These are phyloP conservation scores for Toxostoma redivivum DNA, from an alignment of 2,113 vertebrate genomes.

Conservation along the genomic window DNA sequence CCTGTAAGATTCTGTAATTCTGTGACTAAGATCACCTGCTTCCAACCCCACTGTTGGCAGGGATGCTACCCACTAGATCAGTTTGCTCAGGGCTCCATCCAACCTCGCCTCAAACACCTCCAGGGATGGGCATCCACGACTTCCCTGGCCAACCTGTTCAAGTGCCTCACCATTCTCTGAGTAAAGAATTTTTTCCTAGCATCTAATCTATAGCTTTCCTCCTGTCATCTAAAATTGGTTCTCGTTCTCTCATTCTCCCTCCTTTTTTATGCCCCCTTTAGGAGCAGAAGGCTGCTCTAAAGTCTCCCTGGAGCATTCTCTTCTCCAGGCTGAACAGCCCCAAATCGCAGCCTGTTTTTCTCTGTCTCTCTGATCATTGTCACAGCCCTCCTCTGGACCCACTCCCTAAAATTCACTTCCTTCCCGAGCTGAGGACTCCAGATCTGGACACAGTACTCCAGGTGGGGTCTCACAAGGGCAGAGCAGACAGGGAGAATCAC, in stretches of 20 bases:
- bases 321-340: neutral
- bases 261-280: neutral
- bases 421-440: neutral
- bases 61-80: too few relatives aligned
- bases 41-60: neutral
- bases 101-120: neutral
- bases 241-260: too few relatives aligned
- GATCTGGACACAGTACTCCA: neutral
- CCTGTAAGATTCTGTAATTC: neutral
- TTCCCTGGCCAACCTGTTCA: neutral
- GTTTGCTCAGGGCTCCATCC: neutral
- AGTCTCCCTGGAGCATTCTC: too few relatives aligned
- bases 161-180: neutral
- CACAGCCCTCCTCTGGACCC: neutral
- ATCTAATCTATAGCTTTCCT: neutral
- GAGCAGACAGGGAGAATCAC: neutral
- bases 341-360: neutral
- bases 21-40: neutral
- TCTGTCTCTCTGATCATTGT: neutral
- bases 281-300: neutral
- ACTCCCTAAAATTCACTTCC: neutral
- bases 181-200: neutral
- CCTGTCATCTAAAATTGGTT: neutral
- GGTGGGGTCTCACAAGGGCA: neutral
- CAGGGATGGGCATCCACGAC: neutral